Percentiles rank a stretch among this genome's conserved stretches.
Evolutionary conservation across 2,888 invertebrate species (phyloP).

Genomic region (Saturnia japonica): DNA sequence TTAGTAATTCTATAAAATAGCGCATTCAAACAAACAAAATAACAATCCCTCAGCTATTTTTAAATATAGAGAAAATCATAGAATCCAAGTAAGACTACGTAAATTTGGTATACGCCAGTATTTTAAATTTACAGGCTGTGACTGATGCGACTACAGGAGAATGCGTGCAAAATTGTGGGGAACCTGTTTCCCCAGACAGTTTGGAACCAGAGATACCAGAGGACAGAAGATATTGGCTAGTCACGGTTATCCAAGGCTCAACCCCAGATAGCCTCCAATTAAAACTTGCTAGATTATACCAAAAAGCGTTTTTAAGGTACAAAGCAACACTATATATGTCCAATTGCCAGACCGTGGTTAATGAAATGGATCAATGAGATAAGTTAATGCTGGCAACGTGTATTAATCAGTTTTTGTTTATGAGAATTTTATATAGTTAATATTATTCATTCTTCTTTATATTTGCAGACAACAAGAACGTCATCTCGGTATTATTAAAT

Average conservation of each 20-base stretch:
- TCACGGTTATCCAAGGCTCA: constrained; percentile 86
- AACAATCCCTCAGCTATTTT: not conserved
- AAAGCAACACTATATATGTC: constrained; percentile 10
- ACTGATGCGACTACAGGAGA: constrained; percentile 75
- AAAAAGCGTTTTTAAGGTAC: constrained; percentile 90
- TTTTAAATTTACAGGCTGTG: constrained; percentile 57
- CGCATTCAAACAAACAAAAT: too few species aligned
- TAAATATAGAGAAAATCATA: not conserved
- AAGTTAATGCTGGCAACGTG: not conserved
- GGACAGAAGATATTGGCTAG: constrained; percentile 89
- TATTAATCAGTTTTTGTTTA: not conserved
- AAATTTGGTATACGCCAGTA: not conserved
- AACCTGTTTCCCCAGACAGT: constrained; percentile 67
- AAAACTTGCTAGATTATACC: constrained; percentile 88
- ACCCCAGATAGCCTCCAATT: constrained; percentile 86
- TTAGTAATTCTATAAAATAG: too few species aligned
- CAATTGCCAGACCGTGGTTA: constrained; percentile 1
- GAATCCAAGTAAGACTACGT: not conserved
- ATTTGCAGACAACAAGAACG: constrained; percentile 88
- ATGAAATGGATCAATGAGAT: not conserved
- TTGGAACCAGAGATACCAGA: constrained; percentile 81
- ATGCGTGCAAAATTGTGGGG: constrained; percentile 79
- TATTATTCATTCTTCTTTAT: not conserved
- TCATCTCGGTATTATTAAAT: constrained; percentile 87
- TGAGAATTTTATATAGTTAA: not conserved